Conservation (phyloP, 2,797 vertebrate species). For the Epinephelus coioides region DNA sequence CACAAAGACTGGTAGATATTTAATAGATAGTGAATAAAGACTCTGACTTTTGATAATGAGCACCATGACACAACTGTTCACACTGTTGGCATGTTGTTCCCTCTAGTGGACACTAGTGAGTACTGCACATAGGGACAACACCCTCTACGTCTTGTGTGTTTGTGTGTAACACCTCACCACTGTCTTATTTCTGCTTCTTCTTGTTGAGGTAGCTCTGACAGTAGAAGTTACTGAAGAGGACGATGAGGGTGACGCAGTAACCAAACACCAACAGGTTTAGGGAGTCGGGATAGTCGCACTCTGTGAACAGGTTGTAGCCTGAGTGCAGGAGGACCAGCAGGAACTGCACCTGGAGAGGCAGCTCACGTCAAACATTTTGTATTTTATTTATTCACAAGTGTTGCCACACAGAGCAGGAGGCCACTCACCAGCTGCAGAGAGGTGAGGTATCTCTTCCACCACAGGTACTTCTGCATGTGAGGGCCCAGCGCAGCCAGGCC, state of each 20-base stretch:
- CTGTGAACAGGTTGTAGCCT: constrained; percentile 83
- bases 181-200: constrained; percentile 75
- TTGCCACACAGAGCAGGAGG: neutral
- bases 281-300: constrained; percentile 81
- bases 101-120: constrained; percentile 63
- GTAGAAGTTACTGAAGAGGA: constrained; percentile 87
- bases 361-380: neutral
- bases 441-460: constrained; percentile 98
- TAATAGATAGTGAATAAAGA: too few species aligned
- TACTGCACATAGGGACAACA: constrained; percentile 29
- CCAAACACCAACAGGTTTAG: constrained; percentile 82
- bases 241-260: constrained; percentile 84
- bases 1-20: too few species aligned
- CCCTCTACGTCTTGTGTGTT: too few species aligned
- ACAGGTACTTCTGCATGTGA: constrained; percentile 95
- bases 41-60: neutral
- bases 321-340: constrained; percentile 83
- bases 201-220: constrained; percentile 77
- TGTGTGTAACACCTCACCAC: too few species aligned
- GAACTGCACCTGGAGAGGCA: constrained; percentile 83
- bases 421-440: constrained; percentile 94
- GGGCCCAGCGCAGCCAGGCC: constrained; percentile 94
- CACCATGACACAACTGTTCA: neutral
- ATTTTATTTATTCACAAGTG: too few species aligned
- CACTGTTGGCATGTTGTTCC: constrained; percentile 46